Conservation (phyloP, 2,797 vertebrate genomes). For the Enteromius afrohamiltoni region DNA sequence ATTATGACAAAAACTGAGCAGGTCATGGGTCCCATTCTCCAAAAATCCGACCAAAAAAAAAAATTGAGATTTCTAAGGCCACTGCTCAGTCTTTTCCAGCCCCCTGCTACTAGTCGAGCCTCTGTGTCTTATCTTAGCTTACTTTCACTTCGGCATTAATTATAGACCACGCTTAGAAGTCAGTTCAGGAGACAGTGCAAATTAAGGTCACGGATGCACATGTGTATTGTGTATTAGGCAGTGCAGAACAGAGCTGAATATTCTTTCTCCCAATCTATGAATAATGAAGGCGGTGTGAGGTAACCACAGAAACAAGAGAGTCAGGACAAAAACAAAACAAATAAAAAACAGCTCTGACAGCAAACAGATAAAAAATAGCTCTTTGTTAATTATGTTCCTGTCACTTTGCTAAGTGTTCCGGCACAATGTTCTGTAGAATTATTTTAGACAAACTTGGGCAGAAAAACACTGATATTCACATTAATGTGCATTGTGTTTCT, state of each 20-base stretch:
- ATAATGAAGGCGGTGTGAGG: constrained; percentile 3
- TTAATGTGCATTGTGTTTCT: background rate
- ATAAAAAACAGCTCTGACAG: constrained; percentile 4
- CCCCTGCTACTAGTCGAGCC: background rate
- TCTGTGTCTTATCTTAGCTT: constrained; percentile 16
- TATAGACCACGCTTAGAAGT: constrained; percentile 26
- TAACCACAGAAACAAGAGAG: constrained; percentile 23
- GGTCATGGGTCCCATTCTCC: constrained; percentile 19
- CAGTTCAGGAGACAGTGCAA: constrained; percentile 33
- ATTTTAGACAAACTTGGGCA: background rate
- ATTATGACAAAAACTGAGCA: background rate
- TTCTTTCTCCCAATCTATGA: background rate
- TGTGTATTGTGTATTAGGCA: constrained; percentile 5
- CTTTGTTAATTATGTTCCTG: background rate
- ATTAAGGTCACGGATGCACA: constrained; percentile 45
- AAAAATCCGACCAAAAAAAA: background rate
- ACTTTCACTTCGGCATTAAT: constrained; percentile 36
- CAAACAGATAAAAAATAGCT: constrained; percentile 11
- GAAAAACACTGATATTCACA: background rate
- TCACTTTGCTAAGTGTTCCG: background rate
- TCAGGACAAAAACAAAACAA: background rate
- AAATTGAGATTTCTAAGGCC: constrained; percentile 7
- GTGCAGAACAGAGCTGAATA: constrained; percentile 1
- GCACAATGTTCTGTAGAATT: background rate
- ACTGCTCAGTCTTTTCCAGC: constrained; percentile 16